phyloP scores from a whole-genome alignment of 2,888 invertebrate genomes.

The Diachrysia chrysitis region DNA sequence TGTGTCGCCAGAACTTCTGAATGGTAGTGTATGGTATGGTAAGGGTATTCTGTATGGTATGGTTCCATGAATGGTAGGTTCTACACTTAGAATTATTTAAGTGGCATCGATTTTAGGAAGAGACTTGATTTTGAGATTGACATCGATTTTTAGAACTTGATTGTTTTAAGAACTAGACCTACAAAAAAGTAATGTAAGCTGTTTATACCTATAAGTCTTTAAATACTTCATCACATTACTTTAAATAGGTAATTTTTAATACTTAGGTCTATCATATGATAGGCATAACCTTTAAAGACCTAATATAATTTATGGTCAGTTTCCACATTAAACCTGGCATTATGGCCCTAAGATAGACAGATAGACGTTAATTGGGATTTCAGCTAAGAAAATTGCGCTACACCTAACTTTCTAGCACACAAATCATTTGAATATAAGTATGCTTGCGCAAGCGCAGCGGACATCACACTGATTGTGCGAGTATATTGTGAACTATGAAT shows the following conservation, averaged over 20 bases:
- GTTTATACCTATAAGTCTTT: no score
- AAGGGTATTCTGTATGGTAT: no score
- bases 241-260: not conserved
- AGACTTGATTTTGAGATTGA: no score
- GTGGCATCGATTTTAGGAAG: no score
- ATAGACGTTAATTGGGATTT: constrained; percentile 9
- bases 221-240: not conserved
- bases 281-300: not conserved
- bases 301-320: constrained; percentile 11
- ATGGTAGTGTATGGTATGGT: no score
- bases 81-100: no score
- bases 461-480: constrained; percentile 60
- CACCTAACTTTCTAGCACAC: constrained; percentile 38
- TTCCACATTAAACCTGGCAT: not conserved
- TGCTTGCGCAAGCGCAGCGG: constrained; percentile 58
- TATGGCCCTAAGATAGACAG: not conserved
- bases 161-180: no score
- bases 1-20: no score
- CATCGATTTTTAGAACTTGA: no score
- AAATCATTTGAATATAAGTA: constrained; percentile 47
- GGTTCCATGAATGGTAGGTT: no score
- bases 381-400: constrained; percentile 30
- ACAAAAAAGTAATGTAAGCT: no score
- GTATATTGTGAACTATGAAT: constrained; percentile 56
- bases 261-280: not conserved